Evolutionary conservation across 2,888 invertebrate species (phyloP), one percentile per base, ranked within the genome.

Genomic region (Patella depressa): DNA sequence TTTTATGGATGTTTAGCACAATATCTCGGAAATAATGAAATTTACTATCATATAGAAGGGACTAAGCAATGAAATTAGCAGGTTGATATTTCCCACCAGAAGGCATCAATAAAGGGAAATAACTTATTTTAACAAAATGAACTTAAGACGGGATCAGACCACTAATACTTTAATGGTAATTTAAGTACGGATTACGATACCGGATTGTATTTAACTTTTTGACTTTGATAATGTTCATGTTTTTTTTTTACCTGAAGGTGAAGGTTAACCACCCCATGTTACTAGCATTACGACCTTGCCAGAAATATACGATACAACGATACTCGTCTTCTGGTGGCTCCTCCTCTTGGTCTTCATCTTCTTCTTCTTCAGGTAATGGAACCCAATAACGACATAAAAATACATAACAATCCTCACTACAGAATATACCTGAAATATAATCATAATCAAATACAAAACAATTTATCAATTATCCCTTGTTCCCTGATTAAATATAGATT

Each of bases 261-360:
- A 99, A 99, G 0, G 98, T 99, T 0, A 99, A 93, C 98, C 99
- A 99, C 79, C 99, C 99, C 98, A 99, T 99, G 92, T 99, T 99
- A 81, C 96, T 95, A 3, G 99, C 99, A 89, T 97, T 96, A 55
- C 94, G 87, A 0, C 99, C 99, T 93, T 99, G 99, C 99, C 99
- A 99, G 93, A 99, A 99, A 93, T 99, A 99, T n/a, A 99, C 98
- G 73, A 98, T 96, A 93, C 98, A 98, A 89, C 97, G 96, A 88
- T 95, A 96, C 89, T 95, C 95, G 85, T 95, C 94, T 87, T 95
- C 95, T 15, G 88, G 87, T 12, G 85, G 83, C 24, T 92, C 90
- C 85, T 92, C 93, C 82, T 92, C 93, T 17, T 91, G 91, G 24
- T 93, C 94, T 34, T 94, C 94, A 76, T 94, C 94, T 0, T 91